A percentile compares a stretch with the other conserved stretches of the same genome.
These are phyloP conservation scores for Apoderus coryli DNA, from an alignment of 2,888 invertebrate genomes.

Conservation along the genomic window DNA sequence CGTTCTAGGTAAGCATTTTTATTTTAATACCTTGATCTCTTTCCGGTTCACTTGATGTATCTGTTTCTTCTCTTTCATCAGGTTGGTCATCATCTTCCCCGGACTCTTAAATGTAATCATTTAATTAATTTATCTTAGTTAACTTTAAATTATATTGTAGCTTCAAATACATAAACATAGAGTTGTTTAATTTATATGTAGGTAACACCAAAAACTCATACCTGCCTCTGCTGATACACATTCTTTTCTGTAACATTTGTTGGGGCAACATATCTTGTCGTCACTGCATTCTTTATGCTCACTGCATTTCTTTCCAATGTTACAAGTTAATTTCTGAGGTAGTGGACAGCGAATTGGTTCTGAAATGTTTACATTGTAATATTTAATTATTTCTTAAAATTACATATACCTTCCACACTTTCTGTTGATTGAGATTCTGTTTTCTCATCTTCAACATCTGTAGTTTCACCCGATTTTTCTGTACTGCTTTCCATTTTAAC, in stretches of 20 bases:
- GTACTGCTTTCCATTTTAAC: conserved; percentile 16
- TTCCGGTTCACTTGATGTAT: conserved; percentile 5
- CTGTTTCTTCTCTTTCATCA: conserved; percentile 8
- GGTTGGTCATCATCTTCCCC: conserved; percentile 4
- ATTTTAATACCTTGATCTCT: too few relatives aligned
- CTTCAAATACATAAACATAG: too few relatives aligned
- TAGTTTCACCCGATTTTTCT: conserved; percentile 10
- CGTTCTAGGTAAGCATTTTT: too few relatives aligned
- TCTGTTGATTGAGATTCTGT: conserved; percentile 16
- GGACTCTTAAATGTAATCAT: too few relatives aligned
- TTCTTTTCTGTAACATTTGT: conserved; percentile 15
- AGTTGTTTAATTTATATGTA: too few relatives aligned
- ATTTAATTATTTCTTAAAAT: not conserved
- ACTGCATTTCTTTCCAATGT: conserved; percentile 12
- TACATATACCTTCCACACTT: conserved; percentile 4
- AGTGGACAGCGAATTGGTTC: conserved; percentile 15
- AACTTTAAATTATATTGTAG: too few relatives aligned
- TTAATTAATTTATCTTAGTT: too few relatives aligned
- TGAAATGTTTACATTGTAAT: too few relatives aligned
- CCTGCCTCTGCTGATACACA: conserved; percentile 14
- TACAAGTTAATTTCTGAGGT: conserved; percentile 13
- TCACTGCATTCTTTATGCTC: conserved; percentile 14
- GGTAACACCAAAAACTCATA: too few relatives aligned
- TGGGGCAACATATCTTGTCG: conserved; percentile 15
- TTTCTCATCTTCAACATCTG: conserved; percentile 9